Base-by-base conservation (phyloP, 2,888 invertebrate genomes). In the Clivina fossor region DNA sequence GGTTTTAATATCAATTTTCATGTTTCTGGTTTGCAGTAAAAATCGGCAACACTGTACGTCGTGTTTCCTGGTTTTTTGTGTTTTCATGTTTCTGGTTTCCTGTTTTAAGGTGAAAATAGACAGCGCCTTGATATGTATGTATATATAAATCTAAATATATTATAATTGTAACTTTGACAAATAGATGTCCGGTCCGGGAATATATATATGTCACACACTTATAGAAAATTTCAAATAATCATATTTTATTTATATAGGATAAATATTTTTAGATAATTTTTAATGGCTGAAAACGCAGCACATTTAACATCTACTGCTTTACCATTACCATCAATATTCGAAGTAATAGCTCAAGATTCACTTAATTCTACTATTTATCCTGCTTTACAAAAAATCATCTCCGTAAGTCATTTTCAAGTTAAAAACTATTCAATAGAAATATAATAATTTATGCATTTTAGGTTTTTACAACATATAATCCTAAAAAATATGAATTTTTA, bases 281-380 rank as follows among this genome's bases (percentile, higher is more conserved):
- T n/a, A 61, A 93, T 93, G 93, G 90, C 90, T 26, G 91, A 88
- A 66, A 84, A 81, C 71, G 90, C 88, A 37, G 92, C 91, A 0
- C 89, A 93, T 74, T 80, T 92, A 62, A 90, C 89, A 3, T 79
- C 85, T 41, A 88, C 88, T 9, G 73, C 82, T 7, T 83, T 85
- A 62, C 81, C 80, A 30, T 83, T 80, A 57, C 95, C 95, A 1
- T 91, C 93, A 1, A 84, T 95, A 64, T 95, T 96, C 72, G 94
- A 95, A 79, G 83, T 94, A 57, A 79, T 92, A 9, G 94, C 95
- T 0, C 92, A 95, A 59, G 90, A 94, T 69, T 90, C 90, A 4
- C 78, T 96, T 16, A 84, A 88, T 43, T 77, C 82, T 15, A 87
- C 90, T 0, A 78, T 95, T 35, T 85, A 91, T 69, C 93, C 93